These are phyloP conservation scores for Tenthredo livida DNA, from an alignment of 2,888 invertebrate genomes.

Conservation along the genomic window DNA sequence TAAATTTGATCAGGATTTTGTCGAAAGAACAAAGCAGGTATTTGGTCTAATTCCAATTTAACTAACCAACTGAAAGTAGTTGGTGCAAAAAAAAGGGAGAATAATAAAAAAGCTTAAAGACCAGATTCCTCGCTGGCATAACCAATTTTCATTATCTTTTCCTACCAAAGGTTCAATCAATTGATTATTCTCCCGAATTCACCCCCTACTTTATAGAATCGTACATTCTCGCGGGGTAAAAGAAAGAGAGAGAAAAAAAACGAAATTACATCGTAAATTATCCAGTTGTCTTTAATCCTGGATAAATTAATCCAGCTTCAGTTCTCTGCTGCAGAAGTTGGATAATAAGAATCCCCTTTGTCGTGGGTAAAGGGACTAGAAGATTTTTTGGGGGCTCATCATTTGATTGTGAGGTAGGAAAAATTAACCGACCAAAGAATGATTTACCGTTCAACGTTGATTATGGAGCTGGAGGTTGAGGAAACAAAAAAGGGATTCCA, in stretches of 20 bases:
- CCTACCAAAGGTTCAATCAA: neutral
- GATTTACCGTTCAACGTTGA: slow-evolving; percentile 27
- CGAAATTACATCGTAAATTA: neutral
- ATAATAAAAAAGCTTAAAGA: neutral
- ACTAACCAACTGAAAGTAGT: no score
- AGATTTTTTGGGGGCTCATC: neutral
- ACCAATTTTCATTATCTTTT: neutral
- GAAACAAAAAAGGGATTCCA: slow-evolving; percentile 13
- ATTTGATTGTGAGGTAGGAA: slow-evolving; percentile 12
- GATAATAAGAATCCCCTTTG: neutral
- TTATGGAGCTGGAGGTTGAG: slow-evolving; percentile 11
- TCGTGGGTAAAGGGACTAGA: neutral
- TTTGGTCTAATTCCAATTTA: no score
- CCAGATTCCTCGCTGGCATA: neutral
- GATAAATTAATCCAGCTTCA: slow-evolving; percentile 3
- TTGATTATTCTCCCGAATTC: neutral
- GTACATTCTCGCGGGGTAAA: neutral
- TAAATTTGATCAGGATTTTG: no score
- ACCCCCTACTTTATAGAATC: neutral
- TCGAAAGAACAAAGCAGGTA: no score
- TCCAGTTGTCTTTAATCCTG: neutral
- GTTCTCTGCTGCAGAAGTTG: neutral
- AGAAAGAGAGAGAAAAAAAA: neutral
- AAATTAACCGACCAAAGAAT: slow-evolving; percentile 42
- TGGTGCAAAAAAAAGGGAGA: no score